Evolutionary conservation across 2,888 invertebrate species (phyloP), one percentile per base, ranked within the genome.

Genomic region (Agonum fuliginosum): DNA sequence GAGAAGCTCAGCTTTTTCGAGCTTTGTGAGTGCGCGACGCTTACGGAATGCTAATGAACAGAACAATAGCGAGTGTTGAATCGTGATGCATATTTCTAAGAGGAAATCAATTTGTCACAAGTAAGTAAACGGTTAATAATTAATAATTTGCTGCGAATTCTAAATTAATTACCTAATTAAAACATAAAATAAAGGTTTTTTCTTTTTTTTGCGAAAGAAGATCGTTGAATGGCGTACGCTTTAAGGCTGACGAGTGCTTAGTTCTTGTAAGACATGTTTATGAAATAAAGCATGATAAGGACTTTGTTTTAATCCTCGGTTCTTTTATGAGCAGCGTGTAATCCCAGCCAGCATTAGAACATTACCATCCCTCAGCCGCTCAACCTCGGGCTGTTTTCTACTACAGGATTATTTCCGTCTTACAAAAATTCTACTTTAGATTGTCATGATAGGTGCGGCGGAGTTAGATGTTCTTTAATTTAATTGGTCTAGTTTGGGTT

Each of bases 21-120:
- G 46, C 46, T 46, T 34, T 22, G 17, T 62, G 30, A 62, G 58
- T 14, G 30, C 17, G 10, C 6, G 27, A 58, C 58, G 20, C 30
- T 62, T 34, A 30, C 14, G n/a, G 58, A 62, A 62, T 62, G 58
- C 58, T 62, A 62, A 62, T 62, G 58, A 62, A 30, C 14, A 46
- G 46, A 46, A 46, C 17, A 30, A 30, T 30, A n/a, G 27, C 14
- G 48, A 48, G 20, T 48, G 22, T 54, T 5, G 22, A 27, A 54
- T 54, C 54, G n/a, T n/a, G n/a, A 30, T 30, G 8, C 3, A 30
- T 30, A 30, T 30, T 62, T 48, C 10, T 48, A 17, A 48, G 48
- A 48, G 17, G 10, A 48, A 17, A 30, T 30, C 48, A 48, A 27
- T 27, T 58, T 27, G 8, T 27, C 10, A 24, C 12, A 58, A 58